Conservation (phyloP, 64 coral and sea anemone genomes). For the Catalaphyllia jardinei region DNA sequence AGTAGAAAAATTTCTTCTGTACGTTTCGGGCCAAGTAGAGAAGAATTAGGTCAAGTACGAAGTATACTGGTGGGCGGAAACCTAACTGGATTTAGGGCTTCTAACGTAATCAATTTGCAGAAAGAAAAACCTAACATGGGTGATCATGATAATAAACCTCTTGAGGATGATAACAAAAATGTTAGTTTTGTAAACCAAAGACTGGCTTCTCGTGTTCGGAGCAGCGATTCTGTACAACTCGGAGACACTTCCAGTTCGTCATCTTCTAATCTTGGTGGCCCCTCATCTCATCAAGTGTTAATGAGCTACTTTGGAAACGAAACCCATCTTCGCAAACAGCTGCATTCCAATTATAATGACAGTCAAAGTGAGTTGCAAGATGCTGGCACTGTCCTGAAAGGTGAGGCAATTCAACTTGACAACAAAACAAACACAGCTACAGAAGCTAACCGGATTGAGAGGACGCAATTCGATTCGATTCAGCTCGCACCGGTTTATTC, state of each 20-base stretch:
- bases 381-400: neutral
- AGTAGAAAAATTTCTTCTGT: neutral
- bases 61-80: neutral
- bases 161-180: neutral
- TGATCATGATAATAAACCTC: neutral
- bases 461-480: neutral
- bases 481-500: neutral
- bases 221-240: neutral
- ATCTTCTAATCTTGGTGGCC: neutral
- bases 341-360: neutral
- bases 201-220: neutral
- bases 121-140: neutral
- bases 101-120: neutral
- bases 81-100: neutral
- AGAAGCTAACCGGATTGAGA: neutral
- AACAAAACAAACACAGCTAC: neutral
- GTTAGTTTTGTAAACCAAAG: neutral
- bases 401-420: neutral
- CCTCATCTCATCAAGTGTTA: slow-evolving; percentile 60
- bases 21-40: neutral
- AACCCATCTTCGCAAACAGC: slow-evolving; percentile 44
- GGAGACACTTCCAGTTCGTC: neutral
- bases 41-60: slow-evolving; percentile 4
- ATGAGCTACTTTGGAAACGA: slow-evolving; percentile 83
- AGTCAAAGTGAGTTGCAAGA: neutral